Base-by-base conservation (phyloP, 2,797 vertebrate species). In the Falco concolor region DNA sequence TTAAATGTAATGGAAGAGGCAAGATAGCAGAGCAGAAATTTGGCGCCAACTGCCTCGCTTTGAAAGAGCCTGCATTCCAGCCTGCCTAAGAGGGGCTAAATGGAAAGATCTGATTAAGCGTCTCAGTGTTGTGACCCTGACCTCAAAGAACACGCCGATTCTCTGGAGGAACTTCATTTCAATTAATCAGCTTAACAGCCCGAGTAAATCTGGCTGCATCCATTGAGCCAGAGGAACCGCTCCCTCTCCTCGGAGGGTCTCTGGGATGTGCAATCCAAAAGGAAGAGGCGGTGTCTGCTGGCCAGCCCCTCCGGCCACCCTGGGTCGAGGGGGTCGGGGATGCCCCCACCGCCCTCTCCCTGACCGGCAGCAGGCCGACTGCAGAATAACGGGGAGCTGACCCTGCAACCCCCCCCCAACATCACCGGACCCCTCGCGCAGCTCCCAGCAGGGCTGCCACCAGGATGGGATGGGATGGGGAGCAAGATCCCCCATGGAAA, bases 101-200 rank as follows among this genome's bases (percentile, higher is more conserved):
- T 52, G 88, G 80, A 92, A 83, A 87, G 93, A 91, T 88, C 95
- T 98, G 98, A 98, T 98, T 97, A 97, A 98, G 96, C 82, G 97
- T 96, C 98, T 98, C 97, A 90, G 90, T 83, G 81, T 95, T 89
- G 34, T 97, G 98, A 98, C 98, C 98, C 98, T 97, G 96, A 96
- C 96, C 97, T 40, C 87, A 60, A 70, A 93, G 94, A 95, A 88
- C 88, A 82, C 53, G 92, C 95, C 49, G 82, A 67, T 89, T 88
- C 97, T 95, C 94, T 68, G 77, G 83, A 95, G 94, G 95, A 92
- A 96, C 94, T 96, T 96, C 95, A 96, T 95, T 87, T 74, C 95
- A 95, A 97, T 97, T 96, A 94, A 97, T 97, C 97, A 97, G 93
- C 91, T 97, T 96, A 95, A 96, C 91, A 90, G 95, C 93, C 89